Percentiles rank a stretch among this genome's conserved stretches.
Evolutionary conservation across 2,797 vertebrate genomes (phyloP).

Genomic region (Rhadinocentrus ornatus): DNA sequence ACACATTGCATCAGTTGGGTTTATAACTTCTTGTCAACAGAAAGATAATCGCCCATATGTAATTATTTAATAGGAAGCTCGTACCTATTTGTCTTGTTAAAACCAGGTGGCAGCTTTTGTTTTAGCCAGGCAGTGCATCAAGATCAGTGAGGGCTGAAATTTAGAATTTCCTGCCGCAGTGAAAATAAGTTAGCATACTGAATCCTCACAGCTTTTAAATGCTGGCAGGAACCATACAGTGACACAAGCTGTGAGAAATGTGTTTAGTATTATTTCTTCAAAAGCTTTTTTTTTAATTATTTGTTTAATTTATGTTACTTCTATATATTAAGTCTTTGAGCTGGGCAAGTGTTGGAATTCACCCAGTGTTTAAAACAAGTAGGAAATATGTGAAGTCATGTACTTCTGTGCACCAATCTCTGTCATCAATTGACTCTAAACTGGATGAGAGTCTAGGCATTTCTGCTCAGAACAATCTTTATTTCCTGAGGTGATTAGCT

Average conservation of each 20-base stretch:
- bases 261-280: background rate
- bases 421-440: background rate
- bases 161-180: no score
- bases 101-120: no score
- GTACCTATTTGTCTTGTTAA: no score
- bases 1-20: no score
- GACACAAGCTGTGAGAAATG: background rate
- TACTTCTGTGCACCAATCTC: background rate
- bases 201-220: background rate
- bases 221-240: background rate
- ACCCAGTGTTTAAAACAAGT: background rate
- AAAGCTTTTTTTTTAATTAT: background rate
- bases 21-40: no score
- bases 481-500: no score
- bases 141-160: no score
- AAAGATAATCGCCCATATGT: no score
- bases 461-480: no score
- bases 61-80: no score
- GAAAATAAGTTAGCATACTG: background rate
- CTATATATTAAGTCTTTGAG: background rate
- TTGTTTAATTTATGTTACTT: background rate
- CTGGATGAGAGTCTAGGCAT: no score
- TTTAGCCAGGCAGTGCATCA: no score
- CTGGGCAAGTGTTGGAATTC: background rate
- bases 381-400: background rate